Evolutionary conservation across 2,888 invertebrate species (phyloP).

Genomic region (Hylaea fasciaria): DNA sequence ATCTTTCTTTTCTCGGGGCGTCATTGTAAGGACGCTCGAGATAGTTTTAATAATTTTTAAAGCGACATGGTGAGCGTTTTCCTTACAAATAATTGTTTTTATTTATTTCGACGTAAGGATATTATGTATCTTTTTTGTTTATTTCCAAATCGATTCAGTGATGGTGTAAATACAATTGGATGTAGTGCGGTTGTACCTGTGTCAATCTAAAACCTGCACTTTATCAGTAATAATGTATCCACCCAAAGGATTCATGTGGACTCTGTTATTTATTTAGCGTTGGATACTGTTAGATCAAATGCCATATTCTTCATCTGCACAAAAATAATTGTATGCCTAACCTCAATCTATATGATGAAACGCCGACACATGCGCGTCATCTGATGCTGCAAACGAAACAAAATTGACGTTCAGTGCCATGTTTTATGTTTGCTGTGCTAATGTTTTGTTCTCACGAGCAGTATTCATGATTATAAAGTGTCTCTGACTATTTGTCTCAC

Average conservation of each 20-base stretch:
- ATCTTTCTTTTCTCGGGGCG: constrained; percentile 61
- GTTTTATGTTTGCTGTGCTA: constrained; percentile 73
- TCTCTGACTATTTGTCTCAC: constrained; percentile 66
- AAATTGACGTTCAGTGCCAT: constrained; percentile 63
- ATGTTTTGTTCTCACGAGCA: constrained; percentile 60
- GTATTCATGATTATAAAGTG: constrained; percentile 78
- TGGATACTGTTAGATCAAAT: no score
- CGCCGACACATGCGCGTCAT: constrained; percentile 85
- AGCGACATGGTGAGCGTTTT: constrained; percentile 62
- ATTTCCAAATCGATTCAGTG: constrained; percentile 26
- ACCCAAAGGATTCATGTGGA: not conserved
- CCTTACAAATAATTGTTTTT: constrained; percentile 22
- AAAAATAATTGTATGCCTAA: constrained; percentile 38
- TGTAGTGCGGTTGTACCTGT: constrained; percentile 29
- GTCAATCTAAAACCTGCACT: constrained; percentile 1
- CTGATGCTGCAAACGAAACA: constrained; percentile 72
- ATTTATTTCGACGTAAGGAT: not conserved
- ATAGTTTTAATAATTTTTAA: constrained; percentile 40
- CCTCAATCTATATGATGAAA: constrained; percentile 74
- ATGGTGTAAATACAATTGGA: constrained; percentile 49
- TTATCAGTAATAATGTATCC: not conserved
- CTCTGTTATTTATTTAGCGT: not conserved
- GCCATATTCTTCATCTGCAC: not conserved
- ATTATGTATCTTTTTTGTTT: not conserved
- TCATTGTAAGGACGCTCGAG: constrained; percentile 51